Evolutionary conservation across 2,113 vertebrate species (phyloP), one percentile per base, ranked within the genome.

Genomic region (Tamias sibiricus): DNA sequence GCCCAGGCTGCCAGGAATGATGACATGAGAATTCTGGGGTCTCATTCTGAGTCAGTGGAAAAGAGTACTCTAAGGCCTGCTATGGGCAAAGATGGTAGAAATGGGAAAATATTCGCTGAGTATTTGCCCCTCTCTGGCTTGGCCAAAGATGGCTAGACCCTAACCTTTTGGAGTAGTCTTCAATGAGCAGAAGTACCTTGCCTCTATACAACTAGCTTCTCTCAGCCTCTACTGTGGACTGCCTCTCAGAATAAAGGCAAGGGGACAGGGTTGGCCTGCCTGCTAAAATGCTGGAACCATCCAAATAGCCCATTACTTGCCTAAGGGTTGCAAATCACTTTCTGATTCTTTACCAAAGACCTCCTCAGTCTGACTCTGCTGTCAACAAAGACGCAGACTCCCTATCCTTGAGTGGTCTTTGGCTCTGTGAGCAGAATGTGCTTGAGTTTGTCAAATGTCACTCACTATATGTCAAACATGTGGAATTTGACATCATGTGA

Each of bases 391-490:
- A 95, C 82, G 30, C 72, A 96, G 82, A 76, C 20, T 4, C 69
- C 49, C 13, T 91, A 59, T 74, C 95, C 74, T 52, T 83, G 44
- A 96, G 59, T 74, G 40, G 49, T 49, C 76, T 95, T 93, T 91
- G 91, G 42, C 40, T 94, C 91, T 94, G 11, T 64, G 91, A 96
- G 68, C 57, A 96, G 62, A 95, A 94, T 82, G 68, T 81, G 54
- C 77, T 91, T 96, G 82, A 94, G 44, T 96, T 93, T 96, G 96
- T 96, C 91, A 93, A 94, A 89, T 96, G 69, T 96, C 91, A 91
- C 95, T 91, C 49, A 75, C 44, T 96, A 7, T 91, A 95, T 97
- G 95, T 94, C 72, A 94, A 85, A 95, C 10, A 94, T 85, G 79
- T 92, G 68, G 92, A 68, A 74, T 68, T 16, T 98, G 95, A 94